These are phyloP conservation scores for Temnothorax curvispinosus DNA, from an alignment of 1,140 invertebrate species.

Conservation along the genomic window DNA sequence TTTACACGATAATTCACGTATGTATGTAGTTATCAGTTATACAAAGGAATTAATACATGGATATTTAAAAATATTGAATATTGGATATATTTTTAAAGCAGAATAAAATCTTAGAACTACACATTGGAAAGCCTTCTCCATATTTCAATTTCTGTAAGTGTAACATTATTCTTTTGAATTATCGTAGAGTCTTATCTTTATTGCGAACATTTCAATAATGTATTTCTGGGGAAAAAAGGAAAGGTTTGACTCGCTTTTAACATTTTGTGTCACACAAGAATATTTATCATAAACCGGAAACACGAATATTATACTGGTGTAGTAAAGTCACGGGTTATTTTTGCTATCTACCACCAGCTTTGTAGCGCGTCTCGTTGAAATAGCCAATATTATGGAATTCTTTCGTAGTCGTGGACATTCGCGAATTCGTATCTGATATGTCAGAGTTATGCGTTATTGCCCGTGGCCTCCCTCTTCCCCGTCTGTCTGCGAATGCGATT, in stretches of 20 bases:
- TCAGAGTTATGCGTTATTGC: conserved; percentile 81
- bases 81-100: background rate
- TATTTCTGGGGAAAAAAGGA: background rate
- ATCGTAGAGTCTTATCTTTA: conserved; percentile 3
- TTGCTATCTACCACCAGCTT: background rate
- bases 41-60: background rate
- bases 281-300: conserved; percentile 7
- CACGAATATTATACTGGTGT: conserved; percentile 24
- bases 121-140: background rate
- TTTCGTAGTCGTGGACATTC: conserved; percentile 51
- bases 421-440: conserved; percentile 77
- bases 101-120: background rate
- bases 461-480: conserved; percentile 52
- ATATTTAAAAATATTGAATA: background rate
- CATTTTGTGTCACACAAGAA: background rate
- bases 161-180: background rate
- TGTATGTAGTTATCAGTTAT: background rate
- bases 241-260: background rate
- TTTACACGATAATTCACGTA: background rate
- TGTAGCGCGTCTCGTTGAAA: background rate
- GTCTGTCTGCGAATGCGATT: conserved; percentile 47
- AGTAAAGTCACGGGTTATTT: background rate
- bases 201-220: conserved; percentile 9
- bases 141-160: background rate
- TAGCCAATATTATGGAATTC: conserved; percentile 66